Conservation (phyloP, 2,888 invertebrate species). For the Trissolcus brochymenae region DNA sequence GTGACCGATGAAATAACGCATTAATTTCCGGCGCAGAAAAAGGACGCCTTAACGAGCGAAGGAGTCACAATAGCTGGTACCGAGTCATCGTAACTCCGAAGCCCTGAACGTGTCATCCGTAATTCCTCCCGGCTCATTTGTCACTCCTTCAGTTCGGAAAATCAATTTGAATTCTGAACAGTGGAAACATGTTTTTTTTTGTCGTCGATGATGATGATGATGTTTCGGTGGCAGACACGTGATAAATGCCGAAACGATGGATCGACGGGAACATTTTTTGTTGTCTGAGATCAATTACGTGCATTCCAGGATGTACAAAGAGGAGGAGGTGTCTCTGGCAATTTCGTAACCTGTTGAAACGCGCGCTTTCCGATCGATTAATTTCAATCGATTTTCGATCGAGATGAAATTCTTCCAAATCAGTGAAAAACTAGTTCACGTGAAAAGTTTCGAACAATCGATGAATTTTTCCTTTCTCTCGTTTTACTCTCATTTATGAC, state of each 20-base stretch:
- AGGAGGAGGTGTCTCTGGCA: not conserved
- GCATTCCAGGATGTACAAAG: too few relatives aligned
- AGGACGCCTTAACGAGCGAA: conserved; percentile 68
- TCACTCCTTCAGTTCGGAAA: conserved; percentile 33
- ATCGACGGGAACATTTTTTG: conserved; percentile 5
- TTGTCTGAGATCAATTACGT: too few relatives aligned
- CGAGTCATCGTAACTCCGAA: conserved; percentile 60
- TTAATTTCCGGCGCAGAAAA: conserved; percentile 67
- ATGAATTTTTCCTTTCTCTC: conserved; percentile 20
- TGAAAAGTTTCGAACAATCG: conserved; percentile 9
- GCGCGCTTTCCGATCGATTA: not conserved
- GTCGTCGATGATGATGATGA: conserved; percentile 17
- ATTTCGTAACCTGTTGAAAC: too few relatives aligned
- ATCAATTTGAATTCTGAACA: conserved; percentile 38
- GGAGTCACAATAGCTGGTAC: conserved; percentile 46
- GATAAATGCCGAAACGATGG: conserved; percentile 41
- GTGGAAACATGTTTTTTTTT: conserved; percentile 1
- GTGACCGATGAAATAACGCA: conserved; percentile 64
- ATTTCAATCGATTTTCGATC: not conserved
- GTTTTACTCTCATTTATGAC: conserved; percentile 6
- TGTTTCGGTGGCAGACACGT: conserved; percentile 39
- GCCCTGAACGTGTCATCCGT: conserved; percentile 65
- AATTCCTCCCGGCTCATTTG: conserved; percentile 60
- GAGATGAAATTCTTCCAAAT: not conserved
- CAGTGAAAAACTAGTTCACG: too few relatives aligned